Conservation (phyloP, 2,888 invertebrate genomes). For the Drosophila koepferae region DNA sequence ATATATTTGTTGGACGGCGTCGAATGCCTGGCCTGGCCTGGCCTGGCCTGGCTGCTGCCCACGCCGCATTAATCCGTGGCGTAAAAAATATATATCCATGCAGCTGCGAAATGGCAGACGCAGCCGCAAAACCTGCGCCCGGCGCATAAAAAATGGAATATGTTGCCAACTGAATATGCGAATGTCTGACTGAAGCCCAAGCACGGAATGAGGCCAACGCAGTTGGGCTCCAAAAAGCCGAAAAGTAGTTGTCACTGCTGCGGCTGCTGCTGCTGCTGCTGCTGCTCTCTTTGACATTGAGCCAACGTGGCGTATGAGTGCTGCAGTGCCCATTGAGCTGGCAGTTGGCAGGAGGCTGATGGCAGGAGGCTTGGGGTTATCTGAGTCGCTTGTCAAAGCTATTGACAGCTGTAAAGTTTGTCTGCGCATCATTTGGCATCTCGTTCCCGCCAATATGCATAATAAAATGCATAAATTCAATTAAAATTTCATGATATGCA, state of each 20-base stretch:
- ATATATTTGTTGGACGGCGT: constrained; percentile 19
- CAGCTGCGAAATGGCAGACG: constrained; percentile 23
- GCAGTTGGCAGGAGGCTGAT: neutral
- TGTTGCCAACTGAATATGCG: constrained; percentile 40
- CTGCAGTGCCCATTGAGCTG: constrained; percentile 21
- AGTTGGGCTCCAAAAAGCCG: constrained; percentile 44
- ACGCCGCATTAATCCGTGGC: constrained; percentile 56
- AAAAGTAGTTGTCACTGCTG: constrained; percentile 64
- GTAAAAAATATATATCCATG: constrained; percentile 26
- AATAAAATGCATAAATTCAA: constrained; percentile 76
- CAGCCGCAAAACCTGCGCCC: constrained; percentile 40
- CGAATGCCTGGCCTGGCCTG: too few species aligned
- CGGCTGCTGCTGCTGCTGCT: constrained; percentile 3
- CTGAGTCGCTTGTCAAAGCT: constrained; percentile 54
- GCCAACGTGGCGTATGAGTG: constrained; percentile 66
- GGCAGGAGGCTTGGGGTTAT: neutral
- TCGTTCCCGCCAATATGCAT: constrained; percentile 56
- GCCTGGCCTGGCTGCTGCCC: neutral
- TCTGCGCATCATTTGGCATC: constrained; percentile 48
- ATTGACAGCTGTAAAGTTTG: constrained; percentile 77
- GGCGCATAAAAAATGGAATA: constrained; percentile 65
- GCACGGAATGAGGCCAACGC: constrained; percentile 28
- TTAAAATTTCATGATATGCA: constrained; percentile 74
- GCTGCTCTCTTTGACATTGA: constrained; percentile 37
- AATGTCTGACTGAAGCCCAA: constrained; percentile 33